Evolutionary conservation across 2,113 vertebrate species (phyloP).

Genomic region (Lamprotornis superbus): DNA sequence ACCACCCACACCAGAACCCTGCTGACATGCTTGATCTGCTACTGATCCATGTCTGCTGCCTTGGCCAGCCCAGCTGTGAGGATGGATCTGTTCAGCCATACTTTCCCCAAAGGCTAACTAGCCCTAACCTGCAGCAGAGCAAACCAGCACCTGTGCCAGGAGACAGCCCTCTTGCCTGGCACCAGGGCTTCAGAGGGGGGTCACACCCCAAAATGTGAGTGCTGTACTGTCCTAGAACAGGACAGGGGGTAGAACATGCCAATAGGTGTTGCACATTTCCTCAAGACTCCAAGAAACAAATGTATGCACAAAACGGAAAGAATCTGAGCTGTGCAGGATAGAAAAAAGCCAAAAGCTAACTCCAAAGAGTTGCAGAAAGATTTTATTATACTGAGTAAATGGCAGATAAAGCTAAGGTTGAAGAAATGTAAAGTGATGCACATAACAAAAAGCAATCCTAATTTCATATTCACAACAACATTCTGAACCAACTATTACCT

Average conservation of each 20-base stretch:
- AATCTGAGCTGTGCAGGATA: background rate
- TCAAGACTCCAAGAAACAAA: background rate
- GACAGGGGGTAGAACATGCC: background rate
- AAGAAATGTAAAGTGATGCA: background rate
- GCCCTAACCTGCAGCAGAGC: background rate
- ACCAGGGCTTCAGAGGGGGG: background rate
- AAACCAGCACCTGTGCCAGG: background rate
- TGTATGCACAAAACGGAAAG: background rate
- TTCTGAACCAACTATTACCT: background rate
- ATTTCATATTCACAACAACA: background rate
- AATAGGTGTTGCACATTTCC: background rate
- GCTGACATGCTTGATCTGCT: background rate
- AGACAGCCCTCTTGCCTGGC: background rate
- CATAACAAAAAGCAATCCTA: background rate
- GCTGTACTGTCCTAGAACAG: background rate
- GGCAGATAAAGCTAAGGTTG: background rate
- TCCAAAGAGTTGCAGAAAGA: background rate
- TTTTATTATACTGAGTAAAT: background rate
- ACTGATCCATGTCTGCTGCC: background rate
- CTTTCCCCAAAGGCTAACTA: background rate
- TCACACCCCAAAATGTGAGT: accelerated
- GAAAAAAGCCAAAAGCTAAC: background rate
- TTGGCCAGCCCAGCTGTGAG: background rate
- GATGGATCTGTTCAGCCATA: background rate
- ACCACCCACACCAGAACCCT: background rate